These are phyloP conservation scores for Agonopterix alstromeriana DNA, from an alignment of 2,888 invertebrate species.

Conservation along the genomic window DNA sequence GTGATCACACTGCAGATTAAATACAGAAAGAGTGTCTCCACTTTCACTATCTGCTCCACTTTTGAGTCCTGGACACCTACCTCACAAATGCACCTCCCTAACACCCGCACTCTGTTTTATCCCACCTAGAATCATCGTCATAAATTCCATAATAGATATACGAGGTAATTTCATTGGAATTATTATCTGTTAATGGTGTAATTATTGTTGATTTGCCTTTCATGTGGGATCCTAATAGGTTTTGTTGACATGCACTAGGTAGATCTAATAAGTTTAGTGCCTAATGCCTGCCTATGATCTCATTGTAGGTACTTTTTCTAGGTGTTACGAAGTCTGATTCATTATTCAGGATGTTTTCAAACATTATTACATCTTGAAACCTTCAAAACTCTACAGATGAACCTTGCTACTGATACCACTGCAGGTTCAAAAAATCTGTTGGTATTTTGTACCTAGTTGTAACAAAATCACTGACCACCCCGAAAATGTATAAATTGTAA, in stretches of 20 bases:
- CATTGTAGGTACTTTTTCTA: not conserved
- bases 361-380: too few species aligned
- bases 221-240: slow-evolving; percentile 58
- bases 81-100: slow-evolving; percentile 35
- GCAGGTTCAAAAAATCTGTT: too few species aligned
- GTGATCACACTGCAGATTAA: slow-evolving; percentile 21
- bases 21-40: slow-evolving; percentile 45
- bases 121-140: slow-evolving; percentile 33
- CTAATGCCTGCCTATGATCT: too few species aligned
- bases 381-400: too few species aligned
- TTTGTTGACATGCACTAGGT: not conserved
- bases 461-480: too few species aligned
- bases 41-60: slow-evolving; percentile 57
- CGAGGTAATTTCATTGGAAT: slow-evolving; percentile 41
- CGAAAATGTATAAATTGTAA: too few species aligned
- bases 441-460: too few species aligned
- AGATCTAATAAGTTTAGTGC: too few species aligned
- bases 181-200: slow-evolving; percentile 52
- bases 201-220: slow-evolving; percentile 49
- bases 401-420: too few species aligned
- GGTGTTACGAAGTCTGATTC: not conserved
- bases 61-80: slow-evolving; percentile 40
- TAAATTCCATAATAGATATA: slow-evolving; percentile 54
- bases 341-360: too few species aligned
- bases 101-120: slow-evolving; percentile 50